Conservation (phyloP, 1,140 invertebrate genomes). For the Drosophila sp. region DNA sequence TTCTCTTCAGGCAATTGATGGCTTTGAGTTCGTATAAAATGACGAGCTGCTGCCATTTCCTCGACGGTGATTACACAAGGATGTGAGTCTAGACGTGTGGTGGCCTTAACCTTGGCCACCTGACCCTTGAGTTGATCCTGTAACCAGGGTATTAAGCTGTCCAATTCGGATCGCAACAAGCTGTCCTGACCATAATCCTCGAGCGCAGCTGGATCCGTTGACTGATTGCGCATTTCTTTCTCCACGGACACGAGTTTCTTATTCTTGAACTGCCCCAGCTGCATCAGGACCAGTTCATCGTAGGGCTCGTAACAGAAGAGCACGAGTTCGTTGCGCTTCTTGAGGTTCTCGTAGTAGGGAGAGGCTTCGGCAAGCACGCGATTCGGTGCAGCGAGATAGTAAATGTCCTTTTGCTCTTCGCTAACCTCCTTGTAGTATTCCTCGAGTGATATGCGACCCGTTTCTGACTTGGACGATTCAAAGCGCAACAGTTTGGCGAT, state of each 20-base stretch:
- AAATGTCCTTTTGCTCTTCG: slow-evolving; percentile 93
- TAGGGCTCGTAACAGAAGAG: slow-evolving; percentile 98
- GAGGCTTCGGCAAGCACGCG: slow-evolving; percentile 95
- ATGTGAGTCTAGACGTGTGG: slow-evolving; percentile 93
- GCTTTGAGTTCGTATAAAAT: slow-evolving; percentile 96
- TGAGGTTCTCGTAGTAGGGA: slow-evolving; percentile 97
- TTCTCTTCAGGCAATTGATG: slow-evolving; percentile 94
- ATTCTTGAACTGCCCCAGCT: slow-evolving; percentile 93
- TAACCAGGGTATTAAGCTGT: slow-evolving; percentile 92
- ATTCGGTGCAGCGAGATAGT: slow-evolving; percentile 96
- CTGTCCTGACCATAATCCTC: slow-evolving; percentile 87
- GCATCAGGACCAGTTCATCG: slow-evolving; percentile 97
- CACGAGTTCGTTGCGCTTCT: slow-evolving; percentile 94
- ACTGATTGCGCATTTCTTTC: slow-evolving; percentile 94
- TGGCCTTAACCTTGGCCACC: slow-evolving; percentile 92
- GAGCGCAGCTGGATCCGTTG: slow-evolving; percentile 85
- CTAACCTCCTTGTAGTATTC: slow-evolving; percentile 94
- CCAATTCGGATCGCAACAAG: slow-evolving; percentile 89
- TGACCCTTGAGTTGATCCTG: slow-evolving; percentile 91
- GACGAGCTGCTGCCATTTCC: slow-evolving; percentile 97
- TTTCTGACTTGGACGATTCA: slow-evolving; percentile 92
- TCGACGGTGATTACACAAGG: slow-evolving; percentile 97
- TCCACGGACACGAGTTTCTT: slow-evolving; percentile 95
- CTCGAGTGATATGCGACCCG: slow-evolving; percentile 91
- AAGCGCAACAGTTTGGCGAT: slow-evolving; percentile 96